Evolutionary conservation across 2,113 vertebrate species (phyloP).

Genomic region (Delphinapterus leucas): DNA sequence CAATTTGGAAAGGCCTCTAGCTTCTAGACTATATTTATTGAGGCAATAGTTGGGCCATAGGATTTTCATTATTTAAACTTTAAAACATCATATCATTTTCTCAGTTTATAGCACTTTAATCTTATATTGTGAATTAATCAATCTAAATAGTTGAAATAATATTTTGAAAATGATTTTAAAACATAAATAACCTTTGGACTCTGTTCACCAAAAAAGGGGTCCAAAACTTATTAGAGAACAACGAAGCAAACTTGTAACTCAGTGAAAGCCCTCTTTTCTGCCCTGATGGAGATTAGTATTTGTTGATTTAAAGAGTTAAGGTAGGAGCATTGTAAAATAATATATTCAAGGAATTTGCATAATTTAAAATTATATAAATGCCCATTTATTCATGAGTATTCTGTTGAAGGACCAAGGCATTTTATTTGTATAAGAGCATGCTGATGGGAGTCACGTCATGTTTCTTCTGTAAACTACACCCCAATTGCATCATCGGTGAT

Average conservation of each 20-base stretch:
- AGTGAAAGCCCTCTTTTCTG: background rate
- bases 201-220: background rate
- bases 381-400: background rate
- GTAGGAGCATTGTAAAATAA: background rate
- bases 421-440: background rate
- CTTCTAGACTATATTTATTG: background rate
- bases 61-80: slow-evolving; percentile 22
- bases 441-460: background rate
- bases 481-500: background rate
- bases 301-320: background rate
- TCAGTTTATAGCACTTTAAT: background rate
- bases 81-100: background rate
- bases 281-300: background rate
- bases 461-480: background rate
- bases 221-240: background rate
- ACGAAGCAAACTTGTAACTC: background rate
- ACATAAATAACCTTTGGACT: background rate
- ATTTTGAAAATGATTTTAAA: slow-evolving; percentile 27
- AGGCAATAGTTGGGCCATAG: background rate
- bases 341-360: background rate
- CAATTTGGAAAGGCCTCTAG: background rate
- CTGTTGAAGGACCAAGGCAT: background rate
- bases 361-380: background rate
- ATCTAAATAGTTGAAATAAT: slow-evolving; percentile 5
- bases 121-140: background rate